Base-by-base conservation (phyloP, 1,140 invertebrate genomes). In the Grapholita molesta region DNA sequence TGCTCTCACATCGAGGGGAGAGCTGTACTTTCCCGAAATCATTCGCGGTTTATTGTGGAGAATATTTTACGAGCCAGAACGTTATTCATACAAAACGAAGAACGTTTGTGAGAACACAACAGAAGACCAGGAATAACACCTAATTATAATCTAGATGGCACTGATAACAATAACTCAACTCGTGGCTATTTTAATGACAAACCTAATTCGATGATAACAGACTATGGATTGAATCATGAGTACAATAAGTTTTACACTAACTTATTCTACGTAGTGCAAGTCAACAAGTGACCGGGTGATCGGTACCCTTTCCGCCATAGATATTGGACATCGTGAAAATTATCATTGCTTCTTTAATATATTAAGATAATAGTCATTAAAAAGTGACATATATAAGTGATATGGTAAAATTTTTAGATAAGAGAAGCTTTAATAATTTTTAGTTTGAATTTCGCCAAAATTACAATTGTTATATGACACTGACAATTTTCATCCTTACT, bases 301-400 rank as follows among this genome's bases (percentile, higher is more conserved):
- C 78, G 18, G 52, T 81, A 90, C 83, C 87, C 84, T 86, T 88
- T 80, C 76, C 79, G 84, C 87, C 87, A 88, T 86, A 77, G 5
- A 66, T 73, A 81, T 88, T 88, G 87, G 87, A 89, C 87, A 89
- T 88, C 69, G 88, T 87, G 88, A 90, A 88, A 90, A 90, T 90
- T 88, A 90, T 85, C 88, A 88, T 75, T 75, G 67, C 42, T 66
- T 68, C 33, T 55, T 69, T 61, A 55, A 48, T 48, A 48, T 7
- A 18, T 48, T 21, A 38, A 5, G 35, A 38, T 38, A 38, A n/a
- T 12, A 15, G 5, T 8, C 4, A 21, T n/a, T n/a, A n/a, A n/a
- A n/a, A n/a, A n/a, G n/a, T n/a, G n/a, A n/a, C n/a, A n/a, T n/a
- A n/a, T n/a, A n/a, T n/a, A n/a, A n/a, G n/a, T n/a, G n/a, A n/a